Percentiles rank a stretch among this genome's conserved stretches.
phyloP scores from a whole-genome alignment of 2,888 invertebrate species.

The Volucella bombylans region DNA sequence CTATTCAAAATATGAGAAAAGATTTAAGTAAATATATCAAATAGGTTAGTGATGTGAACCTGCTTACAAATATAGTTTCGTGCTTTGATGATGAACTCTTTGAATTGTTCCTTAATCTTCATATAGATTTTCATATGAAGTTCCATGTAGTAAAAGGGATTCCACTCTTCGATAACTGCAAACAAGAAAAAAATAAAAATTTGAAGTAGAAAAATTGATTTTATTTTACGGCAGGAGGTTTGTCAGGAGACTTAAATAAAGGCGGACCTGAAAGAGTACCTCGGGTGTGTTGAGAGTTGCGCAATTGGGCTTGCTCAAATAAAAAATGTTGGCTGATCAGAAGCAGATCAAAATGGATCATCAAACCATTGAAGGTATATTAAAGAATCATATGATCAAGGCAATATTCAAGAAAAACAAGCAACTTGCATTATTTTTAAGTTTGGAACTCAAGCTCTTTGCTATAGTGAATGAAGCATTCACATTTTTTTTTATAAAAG shows the following conservation, averaged over 20 bases:
- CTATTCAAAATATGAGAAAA: slow-evolving; percentile 69
- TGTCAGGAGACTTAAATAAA: background rate
- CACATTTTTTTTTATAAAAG: too few species aligned
- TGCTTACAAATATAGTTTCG: slow-evolving; percentile 85
- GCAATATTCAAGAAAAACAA: too few species aligned
- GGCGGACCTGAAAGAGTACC: background rate
- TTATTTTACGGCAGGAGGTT: too few species aligned
- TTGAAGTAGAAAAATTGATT: background rate
- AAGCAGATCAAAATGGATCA: too few species aligned
- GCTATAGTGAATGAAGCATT: too few species aligned
- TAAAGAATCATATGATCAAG: too few species aligned
- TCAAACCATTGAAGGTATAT: too few species aligned
- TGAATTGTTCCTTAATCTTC: slow-evolving; percentile 80
- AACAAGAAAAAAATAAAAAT: background rate
- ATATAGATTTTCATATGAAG: slow-evolving; percentile 84
- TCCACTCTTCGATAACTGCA: slow-evolving; percentile 83
- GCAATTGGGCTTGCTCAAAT: too few species aligned
- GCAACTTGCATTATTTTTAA: too few species aligned
- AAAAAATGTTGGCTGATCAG: too few species aligned
- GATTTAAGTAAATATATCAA: background rate
- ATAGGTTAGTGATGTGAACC: slow-evolving; percentile 56
- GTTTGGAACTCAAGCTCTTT: too few species aligned
- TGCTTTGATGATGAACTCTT: slow-evolving; percentile 83
- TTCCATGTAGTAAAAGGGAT: slow-evolving; percentile 88
- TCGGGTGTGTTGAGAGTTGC: too few species aligned